Percentiles rank a stretch among this genome's conserved stretches.
These are phyloP conservation scores for Amphipyra tragopoginis DNA, from an alignment of 2,888 invertebrate species.

Conservation along the genomic window DNA sequence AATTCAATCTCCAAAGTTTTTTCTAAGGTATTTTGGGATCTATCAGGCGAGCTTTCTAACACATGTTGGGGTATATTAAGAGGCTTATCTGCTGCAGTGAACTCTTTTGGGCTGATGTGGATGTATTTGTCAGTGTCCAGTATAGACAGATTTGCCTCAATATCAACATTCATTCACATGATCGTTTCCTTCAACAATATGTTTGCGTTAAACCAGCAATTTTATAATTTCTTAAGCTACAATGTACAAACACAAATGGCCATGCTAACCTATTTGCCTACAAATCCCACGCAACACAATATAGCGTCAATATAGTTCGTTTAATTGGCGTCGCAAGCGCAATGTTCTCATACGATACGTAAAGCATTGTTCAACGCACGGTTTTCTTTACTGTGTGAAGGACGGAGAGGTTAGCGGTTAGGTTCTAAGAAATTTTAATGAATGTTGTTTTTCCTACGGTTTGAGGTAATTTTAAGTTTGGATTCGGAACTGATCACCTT, in stretches of 20 bases:
- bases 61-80: too few species aligned
- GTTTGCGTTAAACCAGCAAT: neutral
- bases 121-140: too few species aligned
- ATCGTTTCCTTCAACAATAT: neutral
- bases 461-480: neutral
- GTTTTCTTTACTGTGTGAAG: conserved; percentile 69
- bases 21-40: too few species aligned
- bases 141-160: too few species aligned
- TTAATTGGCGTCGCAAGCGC: conserved; percentile 62
- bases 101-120: too few species aligned
- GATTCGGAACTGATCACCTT: neutral
- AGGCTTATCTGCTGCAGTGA: too few species aligned
- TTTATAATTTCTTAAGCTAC: conserved; percentile 13
- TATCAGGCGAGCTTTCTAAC: too few species aligned
- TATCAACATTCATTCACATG: neutral
- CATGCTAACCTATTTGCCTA: conserved; percentile 51
- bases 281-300: conserved; percentile 56
- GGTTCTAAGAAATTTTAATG: conserved; percentile 15
- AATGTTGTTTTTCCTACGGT: neutral
- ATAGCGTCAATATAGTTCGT: conserved; percentile 49
- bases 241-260: conserved; percentile 22
- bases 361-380: conserved; percentile 61
- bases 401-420: conserved; percentile 44
- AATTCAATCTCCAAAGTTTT: too few species aligned
- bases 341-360: conserved; percentile 67